Evolutionary conservation across 1,140 invertebrate species (phyloP).

Genomic region (Drosophila pseudoobscura): DNA sequence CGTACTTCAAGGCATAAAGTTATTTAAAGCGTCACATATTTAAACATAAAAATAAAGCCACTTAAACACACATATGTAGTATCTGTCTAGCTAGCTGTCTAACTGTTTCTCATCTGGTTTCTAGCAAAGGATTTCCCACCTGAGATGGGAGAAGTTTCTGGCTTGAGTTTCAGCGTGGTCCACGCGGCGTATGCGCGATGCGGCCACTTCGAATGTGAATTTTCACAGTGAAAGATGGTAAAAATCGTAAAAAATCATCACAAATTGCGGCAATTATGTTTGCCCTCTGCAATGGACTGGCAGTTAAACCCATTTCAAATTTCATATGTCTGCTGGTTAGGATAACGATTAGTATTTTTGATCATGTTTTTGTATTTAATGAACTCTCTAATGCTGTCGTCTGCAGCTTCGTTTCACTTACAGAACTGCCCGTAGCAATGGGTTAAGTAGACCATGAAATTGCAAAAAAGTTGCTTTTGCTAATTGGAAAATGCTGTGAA

Average conservation of each 20-base stretch:
- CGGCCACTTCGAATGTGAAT: constrained; percentile 80
- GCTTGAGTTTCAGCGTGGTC: constrained; percentile 12
- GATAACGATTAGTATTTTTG: constrained; percentile 68
- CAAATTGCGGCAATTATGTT: background rate
- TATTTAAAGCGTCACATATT: constrained; percentile 57
- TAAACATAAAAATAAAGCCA: constrained; percentile 61
- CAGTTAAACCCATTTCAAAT: constrained; percentile 66
- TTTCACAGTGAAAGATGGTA: constrained; percentile 82
- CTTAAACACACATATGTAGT: constrained; percentile 2
- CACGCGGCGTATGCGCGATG: constrained; percentile 47
- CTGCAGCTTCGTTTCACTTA: constrained; percentile 22
- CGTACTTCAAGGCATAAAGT: constrained; percentile 51
- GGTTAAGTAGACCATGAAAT: constrained; percentile 23
- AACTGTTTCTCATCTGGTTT: background rate
- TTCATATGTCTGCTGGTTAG: constrained; percentile 76
- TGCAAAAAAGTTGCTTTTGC: constrained; percentile 30
- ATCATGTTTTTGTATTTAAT: constrained; percentile 17
- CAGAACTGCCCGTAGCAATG: constrained; percentile 25
- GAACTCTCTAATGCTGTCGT: background rate
- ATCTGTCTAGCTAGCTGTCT: constrained; percentile 6
- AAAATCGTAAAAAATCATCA: constrained; percentile 77
- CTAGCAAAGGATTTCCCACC: too few species aligned
- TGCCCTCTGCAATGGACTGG: constrained; percentile 20
- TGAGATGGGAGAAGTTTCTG: constrained; percentile 5
- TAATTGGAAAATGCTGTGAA: constrained; percentile 30